phyloP scores from a whole-genome alignment of 1,140 invertebrate genomes.

The Battus philenor region DNA sequence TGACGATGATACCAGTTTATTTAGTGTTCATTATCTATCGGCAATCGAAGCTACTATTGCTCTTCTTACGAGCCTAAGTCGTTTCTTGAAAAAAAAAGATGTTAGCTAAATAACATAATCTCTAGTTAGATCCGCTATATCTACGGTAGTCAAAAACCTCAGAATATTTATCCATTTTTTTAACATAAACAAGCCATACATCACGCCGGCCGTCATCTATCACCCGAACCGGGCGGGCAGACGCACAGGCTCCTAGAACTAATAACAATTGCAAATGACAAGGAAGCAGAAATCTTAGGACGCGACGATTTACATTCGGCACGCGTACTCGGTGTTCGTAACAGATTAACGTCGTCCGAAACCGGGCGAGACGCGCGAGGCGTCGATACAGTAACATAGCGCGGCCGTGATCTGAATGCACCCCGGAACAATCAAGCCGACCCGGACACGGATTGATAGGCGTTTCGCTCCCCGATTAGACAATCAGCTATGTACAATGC shows the following conservation, averaged over 20 bases:
- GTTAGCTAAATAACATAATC: too few relatives aligned
- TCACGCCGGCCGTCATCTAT: too few relatives aligned
- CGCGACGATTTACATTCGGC: slow-evolving; percentile 33
- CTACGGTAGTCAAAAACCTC: too few relatives aligned
- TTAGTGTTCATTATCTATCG: too few relatives aligned
- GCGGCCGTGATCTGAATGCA: slow-evolving; percentile 43
- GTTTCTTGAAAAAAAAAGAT: too few relatives aligned
- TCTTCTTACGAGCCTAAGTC: too few relatives aligned
- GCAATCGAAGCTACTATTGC: too few relatives aligned
- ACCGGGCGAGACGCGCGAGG: slow-evolving; percentile 45
- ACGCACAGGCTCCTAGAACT: slow-evolving; percentile 61
- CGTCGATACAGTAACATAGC: slow-evolving; percentile 46
- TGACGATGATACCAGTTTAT: too few relatives aligned
- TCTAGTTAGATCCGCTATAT: too few relatives aligned
- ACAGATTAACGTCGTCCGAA: slow-evolving; percentile 51
- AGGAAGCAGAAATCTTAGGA: slow-evolving; percentile 38
- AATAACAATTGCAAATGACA: slow-evolving; percentile 63
- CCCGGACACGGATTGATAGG: slow-evolving; percentile 31
- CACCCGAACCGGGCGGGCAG: slow-evolving; percentile 30
- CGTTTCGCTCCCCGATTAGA: slow-evolving; percentile 12
- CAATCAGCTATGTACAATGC: slow-evolving; percentile 12
- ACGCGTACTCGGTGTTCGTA: slow-evolving; percentile 33
- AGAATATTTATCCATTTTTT: too few relatives aligned
- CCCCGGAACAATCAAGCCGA: slow-evolving; percentile 33
- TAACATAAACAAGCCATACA: too few relatives aligned